phyloP scores from a whole-genome alignment of 2,113 vertebrate species.

The Oreocharis arfaki region DNA sequence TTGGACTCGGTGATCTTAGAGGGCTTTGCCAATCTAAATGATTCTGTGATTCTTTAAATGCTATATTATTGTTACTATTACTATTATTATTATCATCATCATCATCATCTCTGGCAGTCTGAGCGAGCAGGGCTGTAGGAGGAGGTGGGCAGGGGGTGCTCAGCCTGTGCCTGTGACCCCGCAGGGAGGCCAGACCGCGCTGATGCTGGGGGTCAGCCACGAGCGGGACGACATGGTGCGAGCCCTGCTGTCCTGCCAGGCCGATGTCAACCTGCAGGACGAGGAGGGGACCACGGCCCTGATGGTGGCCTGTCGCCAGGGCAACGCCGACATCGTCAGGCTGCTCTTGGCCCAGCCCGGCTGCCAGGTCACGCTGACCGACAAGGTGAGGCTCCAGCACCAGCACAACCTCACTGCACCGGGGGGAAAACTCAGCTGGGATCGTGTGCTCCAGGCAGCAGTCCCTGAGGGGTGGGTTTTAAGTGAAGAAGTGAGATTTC shows the following conservation, averaged over 20 bases:
- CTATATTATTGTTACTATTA: too few species aligned
- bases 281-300: conserved; percentile 70
- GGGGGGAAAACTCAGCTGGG: accelerated
- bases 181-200: conserved; percentile 77
- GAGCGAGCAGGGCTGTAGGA: not conserved
- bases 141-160: not conserved
- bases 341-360: conserved; percentile 71
- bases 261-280: conserved; percentile 77
- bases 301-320: conserved; percentile 75
- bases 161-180: not conserved
- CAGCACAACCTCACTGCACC: accelerated
- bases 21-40: not conserved
- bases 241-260: conserved; percentile 72
- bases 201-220: conserved; percentile 78
- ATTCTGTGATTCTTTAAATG: too few species aligned
- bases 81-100: not conserved
- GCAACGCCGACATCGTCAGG: conserved; percentile 63
- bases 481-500: not conserved
- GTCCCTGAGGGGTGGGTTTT: accelerated
- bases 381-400: conserved; percentile 66
- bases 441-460: too few species aligned
- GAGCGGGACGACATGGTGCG: conserved; percentile 76
- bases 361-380: conserved; percentile 60
- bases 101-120: not conserved
- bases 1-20: not conserved